Evolutionary conservation across 2,113 vertebrate species (phyloP).

Genomic region (Ochotona curzoniae): DNA sequence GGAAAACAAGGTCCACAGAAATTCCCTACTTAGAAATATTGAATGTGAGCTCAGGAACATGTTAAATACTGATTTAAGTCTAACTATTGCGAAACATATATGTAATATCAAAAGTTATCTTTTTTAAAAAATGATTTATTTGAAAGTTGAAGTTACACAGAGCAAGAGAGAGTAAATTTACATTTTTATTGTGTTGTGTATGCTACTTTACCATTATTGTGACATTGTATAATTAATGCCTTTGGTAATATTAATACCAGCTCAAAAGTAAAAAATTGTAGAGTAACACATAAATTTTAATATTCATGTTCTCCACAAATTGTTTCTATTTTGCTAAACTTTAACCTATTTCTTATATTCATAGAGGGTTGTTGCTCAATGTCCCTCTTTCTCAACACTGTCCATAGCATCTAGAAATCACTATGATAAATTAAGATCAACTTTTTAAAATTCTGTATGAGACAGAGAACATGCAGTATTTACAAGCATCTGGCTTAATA

Average conservation of each 20-base stretch:
- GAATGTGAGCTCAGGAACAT: neutral
- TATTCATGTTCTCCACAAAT: neutral
- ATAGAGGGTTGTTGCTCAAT: no score
- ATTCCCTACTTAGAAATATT: neutral
- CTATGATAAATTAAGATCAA: no score
- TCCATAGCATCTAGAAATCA: no score
- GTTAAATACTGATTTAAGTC: neutral
- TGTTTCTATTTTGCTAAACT: neutral
- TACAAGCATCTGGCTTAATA: no score
- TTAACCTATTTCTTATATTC: no score
- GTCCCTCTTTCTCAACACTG: no score
- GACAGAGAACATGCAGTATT: no score
- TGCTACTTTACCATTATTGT: neutral
- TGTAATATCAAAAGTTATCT: neutral
- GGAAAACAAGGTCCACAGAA: neutral
- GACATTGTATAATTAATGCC: neutral
- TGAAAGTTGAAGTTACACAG: neutral
- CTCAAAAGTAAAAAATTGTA: neutral
- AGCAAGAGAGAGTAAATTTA: neutral
- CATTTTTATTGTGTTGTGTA: neutral
- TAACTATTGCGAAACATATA: neutral
- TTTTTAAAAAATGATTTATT: neutral
- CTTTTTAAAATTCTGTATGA: no score
- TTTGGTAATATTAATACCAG: neutral
- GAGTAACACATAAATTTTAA: neutral